Percentiles rank a stretch among this genome's conserved stretches.
These are phyloP conservation scores for Nestor notabilis DNA, from an alignment of 2,113 vertebrate genomes.

Conservation along the genomic window DNA sequence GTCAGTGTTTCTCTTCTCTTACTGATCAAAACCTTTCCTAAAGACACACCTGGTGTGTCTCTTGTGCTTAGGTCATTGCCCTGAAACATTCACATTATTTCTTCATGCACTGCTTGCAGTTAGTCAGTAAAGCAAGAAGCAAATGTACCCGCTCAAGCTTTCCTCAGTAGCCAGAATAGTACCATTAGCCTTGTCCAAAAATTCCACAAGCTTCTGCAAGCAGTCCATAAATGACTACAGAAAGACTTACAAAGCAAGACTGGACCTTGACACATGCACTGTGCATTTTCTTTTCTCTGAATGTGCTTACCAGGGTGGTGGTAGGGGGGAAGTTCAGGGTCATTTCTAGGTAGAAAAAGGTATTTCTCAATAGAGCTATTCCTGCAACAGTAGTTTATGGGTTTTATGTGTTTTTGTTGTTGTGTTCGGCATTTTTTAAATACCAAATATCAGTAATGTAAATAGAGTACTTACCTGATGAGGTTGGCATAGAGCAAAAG, in stretches of 20 bases:
- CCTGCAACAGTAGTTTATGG: not conserved
- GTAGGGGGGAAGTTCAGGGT: not conserved
- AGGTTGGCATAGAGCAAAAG: not conserved
- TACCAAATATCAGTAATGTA: not conserved
- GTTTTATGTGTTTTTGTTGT: not conserved
- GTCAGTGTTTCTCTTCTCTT: not conserved
- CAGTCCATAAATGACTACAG: not conserved
- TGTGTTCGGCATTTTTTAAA: not conserved
- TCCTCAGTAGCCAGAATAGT: not conserved
- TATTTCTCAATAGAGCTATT: not conserved
- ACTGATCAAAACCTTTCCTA: not conserved
- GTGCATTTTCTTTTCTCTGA: not conserved
- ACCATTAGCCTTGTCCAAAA: not conserved
- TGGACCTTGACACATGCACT: not conserved
- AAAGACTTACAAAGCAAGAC: not conserved
- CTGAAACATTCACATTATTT: not conserved
- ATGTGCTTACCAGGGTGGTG: not conserved
- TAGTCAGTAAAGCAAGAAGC: not conserved
- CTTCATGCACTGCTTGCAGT: not conserved
- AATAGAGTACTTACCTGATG: not conserved
- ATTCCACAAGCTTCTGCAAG: not conserved
- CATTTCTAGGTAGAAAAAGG: not conserved
- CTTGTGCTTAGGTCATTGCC: not conserved
- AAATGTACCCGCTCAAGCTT: rapidly evolving
- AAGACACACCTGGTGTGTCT: not conserved